Evolutionary conservation across 1,140 invertebrate species (phyloP).

Genomic region (Delia radicum): DNA sequence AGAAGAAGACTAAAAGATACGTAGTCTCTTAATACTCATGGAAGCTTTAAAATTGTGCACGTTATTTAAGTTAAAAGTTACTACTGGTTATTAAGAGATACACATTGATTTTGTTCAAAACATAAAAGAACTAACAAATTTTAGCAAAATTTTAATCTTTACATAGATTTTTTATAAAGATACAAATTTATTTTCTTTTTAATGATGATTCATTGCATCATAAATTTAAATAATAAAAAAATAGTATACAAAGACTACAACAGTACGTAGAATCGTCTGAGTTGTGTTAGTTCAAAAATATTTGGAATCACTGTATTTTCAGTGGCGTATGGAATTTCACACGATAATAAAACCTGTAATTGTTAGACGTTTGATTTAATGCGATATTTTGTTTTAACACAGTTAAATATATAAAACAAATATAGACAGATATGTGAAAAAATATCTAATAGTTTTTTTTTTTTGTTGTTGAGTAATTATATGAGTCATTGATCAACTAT

Average conservation of each 20-base stretch:
- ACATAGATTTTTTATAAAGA: not conserved
- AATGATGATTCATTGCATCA: not conserved
- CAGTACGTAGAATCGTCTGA: not conserved
- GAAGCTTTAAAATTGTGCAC: not conserved
- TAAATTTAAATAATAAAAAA: no score
- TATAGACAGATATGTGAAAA: not conserved
- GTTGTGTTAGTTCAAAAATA: not conserved
- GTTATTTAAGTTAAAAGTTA: constrained; percentile 2
- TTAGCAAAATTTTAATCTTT: not conserved
- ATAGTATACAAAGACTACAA: not conserved
- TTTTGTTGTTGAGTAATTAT: no score
- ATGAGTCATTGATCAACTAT: no score
- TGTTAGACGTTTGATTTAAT: not conserved
- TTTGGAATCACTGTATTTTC: not conserved
- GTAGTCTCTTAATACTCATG: not conserved
- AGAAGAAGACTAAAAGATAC: not conserved
- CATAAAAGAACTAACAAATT: not conserved
- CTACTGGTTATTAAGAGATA: constrained; percentile 4
- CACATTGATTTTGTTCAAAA: not conserved
- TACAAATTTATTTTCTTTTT: not conserved
- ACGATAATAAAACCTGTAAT: not conserved
- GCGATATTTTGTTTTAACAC: not conserved
- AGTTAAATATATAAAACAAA: not conserved
- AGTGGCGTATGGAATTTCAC: constrained; percentile 1
- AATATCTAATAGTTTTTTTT: no score